A percentile compares a stretch with the other conserved stretches of the same genome.
These are phyloP conservation scores for Scortum barcoo DNA, from an alignment of 2,113 vertebrate genomes.

Conservation along the genomic window DNA sequence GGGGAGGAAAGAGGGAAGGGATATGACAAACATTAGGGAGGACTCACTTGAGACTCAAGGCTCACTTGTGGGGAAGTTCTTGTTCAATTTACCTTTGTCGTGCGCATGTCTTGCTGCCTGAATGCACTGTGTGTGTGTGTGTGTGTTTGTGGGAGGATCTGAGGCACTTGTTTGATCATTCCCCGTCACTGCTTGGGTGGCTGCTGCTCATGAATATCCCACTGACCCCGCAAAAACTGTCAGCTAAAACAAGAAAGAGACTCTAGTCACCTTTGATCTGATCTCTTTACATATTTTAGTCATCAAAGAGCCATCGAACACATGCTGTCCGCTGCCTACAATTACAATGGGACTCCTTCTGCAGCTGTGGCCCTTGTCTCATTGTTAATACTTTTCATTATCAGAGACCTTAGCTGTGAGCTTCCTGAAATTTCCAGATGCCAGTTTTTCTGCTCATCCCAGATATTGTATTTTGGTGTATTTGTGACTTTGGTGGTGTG, in stretches of 20 bases:
- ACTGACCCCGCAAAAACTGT: slow-evolving; percentile 52
- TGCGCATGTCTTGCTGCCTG: background rate
- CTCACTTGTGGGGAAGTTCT: slow-evolving; percentile 46
- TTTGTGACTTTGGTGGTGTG: too few relatives aligned
- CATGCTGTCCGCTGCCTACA: slow-evolving; percentile 32
- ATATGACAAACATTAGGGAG: slow-evolving; percentile 61
- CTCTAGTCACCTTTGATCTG: slow-evolving; percentile 73
- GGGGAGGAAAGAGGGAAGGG: slow-evolving; percentile 43
- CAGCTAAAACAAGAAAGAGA: slow-evolving; percentile 61
- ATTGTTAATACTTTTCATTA: slow-evolving; percentile 52
- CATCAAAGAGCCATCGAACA: slow-evolving; percentile 64
- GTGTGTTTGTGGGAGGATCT: background rate
- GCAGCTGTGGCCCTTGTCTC: slow-evolving; percentile 57
- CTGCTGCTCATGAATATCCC: slow-evolving; percentile 63
- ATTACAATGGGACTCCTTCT: slow-evolving; percentile 50
- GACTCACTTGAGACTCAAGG: slow-evolving; percentile 50
- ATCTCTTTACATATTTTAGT: slow-evolving; percentile 70
- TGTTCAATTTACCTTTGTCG: slow-evolving; percentile 17
- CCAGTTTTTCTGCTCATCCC: slow-evolving; percentile 24
- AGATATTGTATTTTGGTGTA: slow-evolving; percentile 14
- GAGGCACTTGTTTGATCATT: slow-evolving; percentile 61
- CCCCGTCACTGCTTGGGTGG: slow-evolving; percentile 14
- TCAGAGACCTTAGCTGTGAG: background rate
- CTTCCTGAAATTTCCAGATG: slow-evolving; percentile 30
- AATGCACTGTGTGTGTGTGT: background rate